Base-by-base conservation (phyloP, 2,888 invertebrate species). In the Sepioteuthis lessoniana region DNA sequence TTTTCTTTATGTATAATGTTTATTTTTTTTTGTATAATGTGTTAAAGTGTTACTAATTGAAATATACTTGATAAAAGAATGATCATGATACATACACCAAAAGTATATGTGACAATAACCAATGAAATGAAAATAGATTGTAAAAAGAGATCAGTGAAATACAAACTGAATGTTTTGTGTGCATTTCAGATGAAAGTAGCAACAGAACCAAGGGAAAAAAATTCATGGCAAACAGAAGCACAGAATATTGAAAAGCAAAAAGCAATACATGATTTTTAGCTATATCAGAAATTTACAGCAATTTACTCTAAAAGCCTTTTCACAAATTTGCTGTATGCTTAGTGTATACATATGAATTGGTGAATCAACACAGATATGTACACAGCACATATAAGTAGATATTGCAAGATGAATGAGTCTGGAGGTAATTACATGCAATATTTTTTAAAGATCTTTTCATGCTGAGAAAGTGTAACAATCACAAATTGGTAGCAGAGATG, bases 321-420 rank as follows among this genome's bases (percentile, higher is more conserved):
- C 76, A 76, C 76, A 76, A 76, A 76, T 76, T 76, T 35, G n/a
- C 76, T 76, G n/a, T 76, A n/a, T 76, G 76, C 76, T 35, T 35
- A 76, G 76, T 76, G 76, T 76, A 76, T 76, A 76, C 76, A 76
- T 76, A 76, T 76, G 7, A 76, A 76, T 35, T 28, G 13, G 76
- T 76, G 76, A 76, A 35, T 76, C 35, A 76, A 76, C n/a, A 76
- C 16, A n/a, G 76, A n/a, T 76, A 35, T 55, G 55, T 76, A 76
- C n/a, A 76, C 76, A 76, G n/a, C 76, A 76, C 76, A 76, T 31
- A 76, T 31, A 76, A 76, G 42, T 13, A 16, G 76, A 76, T 76
- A 76, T 13, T 76, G n/a, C 76, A 76, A 76, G n/a, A 76, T 76
- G n/a, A 76, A 76, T n/a, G 76, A 76, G 76, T 76, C 76, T 76